phyloP scores from a whole-genome alignment of 1,140 invertebrate species.

The Bombus turneri region DNA sequence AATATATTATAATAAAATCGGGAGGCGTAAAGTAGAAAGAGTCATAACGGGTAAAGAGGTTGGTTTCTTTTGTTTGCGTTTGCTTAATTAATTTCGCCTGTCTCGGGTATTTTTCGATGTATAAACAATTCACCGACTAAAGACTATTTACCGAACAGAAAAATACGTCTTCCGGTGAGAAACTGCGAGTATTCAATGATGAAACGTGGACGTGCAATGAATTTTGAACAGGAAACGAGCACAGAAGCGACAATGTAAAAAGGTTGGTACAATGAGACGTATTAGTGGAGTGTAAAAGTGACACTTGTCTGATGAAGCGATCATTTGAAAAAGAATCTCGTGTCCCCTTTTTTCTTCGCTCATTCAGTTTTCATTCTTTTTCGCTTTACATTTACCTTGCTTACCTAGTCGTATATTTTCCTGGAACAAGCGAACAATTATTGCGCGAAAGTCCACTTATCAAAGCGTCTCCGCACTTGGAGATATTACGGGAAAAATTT shows the following conservation, averaged over 20 bases:
- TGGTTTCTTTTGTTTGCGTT: neutral
- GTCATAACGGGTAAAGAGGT: neutral
- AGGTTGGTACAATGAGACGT: neutral
- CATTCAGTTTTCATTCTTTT: neutral
- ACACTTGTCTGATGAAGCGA: conserved; percentile 30
- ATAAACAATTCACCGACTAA: neutral
- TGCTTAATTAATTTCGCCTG: neutral
- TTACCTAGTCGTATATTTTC: conserved; percentile 34
- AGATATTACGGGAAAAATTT: conserved; percentile 13
- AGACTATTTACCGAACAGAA: neutral
- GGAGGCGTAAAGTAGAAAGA: neutral
- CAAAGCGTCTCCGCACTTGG: conserved; percentile 8
- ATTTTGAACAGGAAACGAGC: neutral
- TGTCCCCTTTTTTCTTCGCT: neutral
- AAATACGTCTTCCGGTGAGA: neutral
- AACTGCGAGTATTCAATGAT: neutral
- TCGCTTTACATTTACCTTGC: neutral
- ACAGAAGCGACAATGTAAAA: neutral
- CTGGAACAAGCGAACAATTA: conserved; percentile 26
- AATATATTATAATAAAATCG: neutral
- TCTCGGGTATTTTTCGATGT: neutral
- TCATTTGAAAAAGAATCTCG: conserved; percentile 15
- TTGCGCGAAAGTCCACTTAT: conserved; percentile 31
- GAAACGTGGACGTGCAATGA: neutral
- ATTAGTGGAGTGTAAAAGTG: neutral